Evolutionary conservation across 2,888 invertebrate species (phyloP).

Genomic region (Scotopteryx bipunctaria): DNA sequence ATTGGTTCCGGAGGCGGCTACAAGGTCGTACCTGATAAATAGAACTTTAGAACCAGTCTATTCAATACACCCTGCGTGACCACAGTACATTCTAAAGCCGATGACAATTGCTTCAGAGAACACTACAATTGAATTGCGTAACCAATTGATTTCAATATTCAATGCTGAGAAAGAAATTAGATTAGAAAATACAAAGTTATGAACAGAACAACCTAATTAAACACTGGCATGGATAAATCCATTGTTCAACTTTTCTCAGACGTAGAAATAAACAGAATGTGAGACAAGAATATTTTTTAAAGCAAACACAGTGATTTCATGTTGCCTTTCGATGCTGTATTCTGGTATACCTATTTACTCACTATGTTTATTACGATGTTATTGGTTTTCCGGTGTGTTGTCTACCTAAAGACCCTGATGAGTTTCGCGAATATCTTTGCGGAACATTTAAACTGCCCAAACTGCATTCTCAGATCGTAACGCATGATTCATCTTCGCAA

Average conservation of each 20-base stretch:
- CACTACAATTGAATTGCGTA: slow-evolving; percentile 46
- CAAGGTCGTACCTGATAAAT: slow-evolving; percentile 72
- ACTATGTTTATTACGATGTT: slow-evolving; percentile 2
- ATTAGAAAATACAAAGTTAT: slow-evolving; percentile 34
- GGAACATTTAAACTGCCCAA: slow-evolving; percentile 62
- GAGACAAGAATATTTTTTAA: slow-evolving; percentile 55
- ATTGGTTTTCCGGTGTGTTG: background rate
- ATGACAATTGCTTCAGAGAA: slow-evolving; percentile 58
- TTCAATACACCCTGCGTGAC: slow-evolving; percentile 53
- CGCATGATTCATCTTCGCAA: slow-evolving; percentile 69
- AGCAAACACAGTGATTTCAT: slow-evolving; percentile 47
- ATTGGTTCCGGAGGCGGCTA: slow-evolving; percentile 65
- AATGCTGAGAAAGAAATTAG: slow-evolving; percentile 27
- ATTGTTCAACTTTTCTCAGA: slow-evolving; percentile 53
- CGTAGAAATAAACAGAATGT: slow-evolving; percentile 54
- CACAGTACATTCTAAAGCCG: slow-evolving; percentile 44
- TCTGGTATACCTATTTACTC: slow-evolving; percentile 14
- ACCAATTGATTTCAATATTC: slow-evolving; percentile 36
- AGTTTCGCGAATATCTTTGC: slow-evolving; percentile 53
- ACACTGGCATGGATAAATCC: slow-evolving; percentile 37
- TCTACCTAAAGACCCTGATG: slow-evolving; percentile 32
- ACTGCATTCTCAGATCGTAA: slow-evolving; percentile 69
- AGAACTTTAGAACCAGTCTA: slow-evolving; percentile 52
- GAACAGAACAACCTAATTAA: slow-evolving; percentile 42
- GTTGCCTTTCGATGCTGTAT: slow-evolving; percentile 25